phyloP scores from a whole-genome alignment of 2,888 invertebrate species.

The Charanyca ferruginea region DNA sequence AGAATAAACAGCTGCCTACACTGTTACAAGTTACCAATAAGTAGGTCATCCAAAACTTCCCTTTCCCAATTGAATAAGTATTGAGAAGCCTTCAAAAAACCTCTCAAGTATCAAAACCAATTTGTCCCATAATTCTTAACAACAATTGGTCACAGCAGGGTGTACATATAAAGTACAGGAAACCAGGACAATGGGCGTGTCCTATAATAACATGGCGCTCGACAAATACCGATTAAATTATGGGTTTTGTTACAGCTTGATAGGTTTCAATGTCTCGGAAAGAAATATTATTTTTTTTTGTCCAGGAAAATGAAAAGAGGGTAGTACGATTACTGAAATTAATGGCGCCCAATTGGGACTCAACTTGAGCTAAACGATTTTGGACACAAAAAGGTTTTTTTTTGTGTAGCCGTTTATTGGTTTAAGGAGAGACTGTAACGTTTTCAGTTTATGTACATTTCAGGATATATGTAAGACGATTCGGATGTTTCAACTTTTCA shows the following conservation, averaged over 20 bases:
- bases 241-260: conserved; percentile 37
- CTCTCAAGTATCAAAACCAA: conserved; percentile 26
- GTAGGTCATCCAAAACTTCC: conserved; percentile 19
- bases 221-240: conserved; percentile 52
- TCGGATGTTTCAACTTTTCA: no score
- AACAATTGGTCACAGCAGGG: conserved; percentile 43
- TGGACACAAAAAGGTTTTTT: background rate
- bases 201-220: conserved; percentile 27
- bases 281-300: conserved; percentile 30
- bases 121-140: conserved; percentile 30
- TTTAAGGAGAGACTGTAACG: background rate
- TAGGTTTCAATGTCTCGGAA: conserved; percentile 48
- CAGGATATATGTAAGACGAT: no score
- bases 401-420: background rate
- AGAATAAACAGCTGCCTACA: conserved; percentile 15
- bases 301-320: conserved; percentile 10
- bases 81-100: conserved; percentile 21
- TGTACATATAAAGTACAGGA: conserved; percentile 28
- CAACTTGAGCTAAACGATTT: background rate
- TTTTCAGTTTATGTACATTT: no score
- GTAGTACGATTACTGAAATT: conserved; percentile 21
- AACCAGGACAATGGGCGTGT: conserved; percentile 40
- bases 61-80: conserved; percentile 19
- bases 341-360: conserved; percentile 55
- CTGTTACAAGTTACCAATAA: conserved; percentile 15